Evolutionary conservation across 2,888 invertebrate genomes (phyloP).

Genomic region (Athalia cordata): DNA sequence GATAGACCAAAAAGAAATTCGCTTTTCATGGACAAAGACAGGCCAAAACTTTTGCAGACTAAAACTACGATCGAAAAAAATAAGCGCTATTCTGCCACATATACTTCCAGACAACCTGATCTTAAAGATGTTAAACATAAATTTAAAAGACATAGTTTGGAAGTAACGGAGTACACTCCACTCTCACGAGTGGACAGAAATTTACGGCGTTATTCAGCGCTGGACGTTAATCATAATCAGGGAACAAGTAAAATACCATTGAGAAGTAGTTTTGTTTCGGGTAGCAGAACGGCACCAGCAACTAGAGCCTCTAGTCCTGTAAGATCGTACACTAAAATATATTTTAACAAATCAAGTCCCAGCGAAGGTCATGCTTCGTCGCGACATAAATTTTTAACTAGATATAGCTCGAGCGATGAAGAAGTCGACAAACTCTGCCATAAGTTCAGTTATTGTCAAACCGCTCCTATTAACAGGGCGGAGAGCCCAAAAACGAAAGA

Average conservation of each 20-base stretch:
- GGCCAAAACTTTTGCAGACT: constrained; percentile 55
- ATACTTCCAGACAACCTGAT: constrained; percentile 59
- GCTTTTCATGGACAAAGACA: constrained; percentile 60
- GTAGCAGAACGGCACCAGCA: constrained; percentile 69
- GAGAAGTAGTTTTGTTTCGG: constrained; percentile 61
- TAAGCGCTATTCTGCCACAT: constrained; percentile 67
- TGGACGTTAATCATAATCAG: constrained; percentile 71
- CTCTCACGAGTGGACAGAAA: constrained; percentile 54
- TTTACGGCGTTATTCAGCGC: constrained; percentile 57
- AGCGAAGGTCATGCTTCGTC: constrained; percentile 47
- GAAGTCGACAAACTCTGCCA: constrained; percentile 68
- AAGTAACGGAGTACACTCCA: constrained; percentile 61
- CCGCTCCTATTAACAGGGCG: constrained; percentile 51
- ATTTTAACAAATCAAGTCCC: constrained; percentile 57
- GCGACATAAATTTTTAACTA: constrained; percentile 58
- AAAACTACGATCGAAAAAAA: constrained; percentile 60
- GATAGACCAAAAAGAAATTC: constrained; percentile 62
- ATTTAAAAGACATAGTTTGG: constrained; percentile 67
- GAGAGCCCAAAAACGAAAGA: constrained; percentile 54
- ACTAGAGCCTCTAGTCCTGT: constrained; percentile 70
- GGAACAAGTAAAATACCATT: constrained; percentile 69
- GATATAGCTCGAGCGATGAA: constrained; percentile 67
- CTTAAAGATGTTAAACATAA: constrained; percentile 62
- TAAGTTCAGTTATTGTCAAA: constrained; percentile 56
- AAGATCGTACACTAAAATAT: constrained; percentile 57